These are phyloP conservation scores for Acipenser oxyrinchus DNA, from an alignment of 2,797 vertebrate genomes.

Conservation along the genomic window DNA sequence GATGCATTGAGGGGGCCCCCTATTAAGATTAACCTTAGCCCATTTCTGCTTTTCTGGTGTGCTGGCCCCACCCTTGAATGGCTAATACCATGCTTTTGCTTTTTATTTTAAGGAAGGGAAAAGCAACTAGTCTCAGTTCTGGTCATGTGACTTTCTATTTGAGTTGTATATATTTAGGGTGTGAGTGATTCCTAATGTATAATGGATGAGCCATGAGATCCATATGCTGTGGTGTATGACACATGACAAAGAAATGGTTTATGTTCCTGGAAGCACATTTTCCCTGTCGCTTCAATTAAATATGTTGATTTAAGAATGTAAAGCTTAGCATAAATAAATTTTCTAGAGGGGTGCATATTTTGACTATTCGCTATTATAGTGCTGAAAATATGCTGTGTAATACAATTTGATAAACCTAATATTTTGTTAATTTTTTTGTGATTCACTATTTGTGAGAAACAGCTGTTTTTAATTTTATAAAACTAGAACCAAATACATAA, in stretches of 20 bases:
- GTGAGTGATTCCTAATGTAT: constrained; percentile 49
- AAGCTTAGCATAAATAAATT: too few relatives aligned
- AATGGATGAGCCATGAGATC: constrained; percentile 31
- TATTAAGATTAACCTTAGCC: constrained; percentile 70
- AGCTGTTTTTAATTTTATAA: not conserved
- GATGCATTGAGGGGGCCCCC: constrained; percentile 63
- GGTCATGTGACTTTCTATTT: constrained; percentile 75
- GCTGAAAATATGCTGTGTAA: too few relatives aligned
- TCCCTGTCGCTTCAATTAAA: too few relatives aligned
- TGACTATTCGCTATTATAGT: too few relatives aligned
- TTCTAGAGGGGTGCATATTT: too few relatives aligned
- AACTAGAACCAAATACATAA: too few relatives aligned
- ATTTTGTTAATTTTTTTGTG: too few relatives aligned
- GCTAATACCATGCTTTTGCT: constrained; percentile 56
- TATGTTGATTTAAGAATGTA: too few relatives aligned
- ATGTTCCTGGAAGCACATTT: too few relatives aligned
- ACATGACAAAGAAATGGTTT: too few relatives aligned
- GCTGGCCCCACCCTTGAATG: constrained; percentile 64
- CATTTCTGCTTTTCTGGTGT: constrained; percentile 67
- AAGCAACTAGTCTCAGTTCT: constrained; percentile 56
- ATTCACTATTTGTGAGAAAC: too few relatives aligned
- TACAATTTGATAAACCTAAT: too few relatives aligned
- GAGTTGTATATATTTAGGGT: constrained; percentile 50
- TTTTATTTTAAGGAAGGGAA: constrained; percentile 40
- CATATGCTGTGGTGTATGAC: not conserved